Evolutionary conservation across 2,888 invertebrate genomes (phyloP), one percentile per base, ranked within the genome.

Genomic region (Bellardia bayeri): DNA sequence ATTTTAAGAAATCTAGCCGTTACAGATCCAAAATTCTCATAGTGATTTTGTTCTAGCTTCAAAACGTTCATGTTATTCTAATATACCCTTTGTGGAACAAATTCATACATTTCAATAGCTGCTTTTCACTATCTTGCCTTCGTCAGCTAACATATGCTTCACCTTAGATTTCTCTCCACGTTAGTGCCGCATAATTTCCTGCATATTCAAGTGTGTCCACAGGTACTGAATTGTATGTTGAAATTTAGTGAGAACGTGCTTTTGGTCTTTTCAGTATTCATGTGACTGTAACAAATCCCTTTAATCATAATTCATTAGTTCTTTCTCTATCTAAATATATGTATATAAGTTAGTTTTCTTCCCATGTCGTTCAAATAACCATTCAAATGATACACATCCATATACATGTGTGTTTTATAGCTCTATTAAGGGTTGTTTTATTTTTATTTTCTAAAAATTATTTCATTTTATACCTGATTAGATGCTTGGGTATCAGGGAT

Each of bases 241-340:
- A 33, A 61, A 61, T 14, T 80, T 58, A n/a, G 16, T 71, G 61
- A 58, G 68, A 75, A 83, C 74, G 72, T 84, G 78, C 42, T 66
- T 66, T 82, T 58, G 64, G 71, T 74, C n/a, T 69, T 42, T 85
- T 82, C 69, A 23, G 68, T 42, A 85, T 79, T 64, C 91, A 91
- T 87, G 79, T 89, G 80, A 90, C 90, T 89, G 90, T 90, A 91
- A 90, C 90, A 90, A 92, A 91, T 92, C 90, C 89, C 87, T 90
- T 92, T 92, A 91, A 89, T 90, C 89, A 92, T 91, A 91, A 91
- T 92, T 92, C 92, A 91, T 92, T 92, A 91, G 90, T 90, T 87
- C 78, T 5, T 54, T 51, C 42, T 64, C 90, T 88, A 89, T 89
- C n/a, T n/a, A n/a, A n/a, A 90, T 86, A 89, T 37, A 89, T 89